Percentiles rank a stretch among this genome's conserved stretches.
phyloP scores from a whole-genome alignment of 1,140 invertebrate genomes.

The Drosophila willistoni region DNA sequence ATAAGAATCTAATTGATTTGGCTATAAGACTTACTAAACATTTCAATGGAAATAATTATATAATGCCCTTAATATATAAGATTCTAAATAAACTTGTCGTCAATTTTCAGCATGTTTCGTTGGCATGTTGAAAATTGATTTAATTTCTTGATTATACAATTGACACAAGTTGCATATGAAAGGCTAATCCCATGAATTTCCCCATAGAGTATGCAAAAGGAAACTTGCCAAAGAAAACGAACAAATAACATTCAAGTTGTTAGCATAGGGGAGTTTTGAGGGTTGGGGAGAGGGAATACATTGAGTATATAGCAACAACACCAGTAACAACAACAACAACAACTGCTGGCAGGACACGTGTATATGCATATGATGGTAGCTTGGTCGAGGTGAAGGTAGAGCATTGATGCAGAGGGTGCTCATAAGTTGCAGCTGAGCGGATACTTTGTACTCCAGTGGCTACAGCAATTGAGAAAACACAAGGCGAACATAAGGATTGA shows the following conservation, averaged over 20 bases:
- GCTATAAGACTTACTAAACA: neutral
- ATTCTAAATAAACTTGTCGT: neutral
- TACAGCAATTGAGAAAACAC: constrained; percentile 45
- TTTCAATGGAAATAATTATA: neutral
- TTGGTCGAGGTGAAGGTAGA: neutral
- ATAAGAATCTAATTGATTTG: too few species aligned
- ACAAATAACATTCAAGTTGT: constrained; percentile 13
- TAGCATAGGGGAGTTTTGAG: constrained; percentile 2
- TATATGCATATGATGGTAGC: constrained; percentile 54
- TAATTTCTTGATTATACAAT: neutral
- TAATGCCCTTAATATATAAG: neutral
- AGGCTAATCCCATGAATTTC: constrained; percentile 1
- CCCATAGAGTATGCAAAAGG: constrained; percentile 11
- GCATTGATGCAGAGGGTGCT: constrained; percentile 16
- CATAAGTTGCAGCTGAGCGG: constrained; percentile 70
- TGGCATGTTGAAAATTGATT: neutral
- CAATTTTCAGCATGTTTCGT: neutral
- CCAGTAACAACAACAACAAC: constrained; percentile 33
- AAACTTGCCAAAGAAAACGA: constrained; percentile 14
- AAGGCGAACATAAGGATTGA: constrained; percentile 28
- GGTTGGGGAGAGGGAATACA: neutral
- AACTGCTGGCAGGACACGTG: constrained; percentile 49
- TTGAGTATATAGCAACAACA: constrained; percentile 25
- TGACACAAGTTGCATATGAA: constrained; percentile 5
- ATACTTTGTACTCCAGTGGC: constrained; percentile 71